phyloP scores from a whole-genome alignment of 2,888 invertebrate species.

The Sphaeridia pumilis region DNA sequence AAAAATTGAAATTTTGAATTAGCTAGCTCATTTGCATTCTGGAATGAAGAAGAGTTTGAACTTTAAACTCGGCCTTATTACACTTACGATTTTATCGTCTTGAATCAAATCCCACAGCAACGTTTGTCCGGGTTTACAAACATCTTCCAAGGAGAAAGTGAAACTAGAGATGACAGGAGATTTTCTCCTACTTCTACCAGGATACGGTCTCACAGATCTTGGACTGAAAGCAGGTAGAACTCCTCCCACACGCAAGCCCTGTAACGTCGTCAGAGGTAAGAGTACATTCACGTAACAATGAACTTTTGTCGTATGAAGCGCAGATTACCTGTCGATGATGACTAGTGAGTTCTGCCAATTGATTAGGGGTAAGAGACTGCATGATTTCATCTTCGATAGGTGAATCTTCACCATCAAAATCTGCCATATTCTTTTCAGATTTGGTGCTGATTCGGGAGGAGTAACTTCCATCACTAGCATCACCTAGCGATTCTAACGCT shows the following conservation, averaged over 20 bases:
- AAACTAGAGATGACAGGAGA: constrained; percentile 31
- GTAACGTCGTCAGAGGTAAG: neutral
- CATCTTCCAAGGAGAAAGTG: constrained; percentile 47
- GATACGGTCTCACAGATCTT: constrained; percentile 25
- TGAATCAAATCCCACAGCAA: constrained; percentile 87
- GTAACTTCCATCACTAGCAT: constrained; percentile 57
- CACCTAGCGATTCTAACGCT: too few species aligned
- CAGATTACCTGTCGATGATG: constrained; percentile 47
- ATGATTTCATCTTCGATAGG: constrained; percentile 65
- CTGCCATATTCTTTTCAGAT: constrained; percentile 87
- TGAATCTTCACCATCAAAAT: constrained; percentile 83
- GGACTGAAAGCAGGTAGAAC: constrained; percentile 28
- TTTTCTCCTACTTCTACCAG: constrained; percentile 30
- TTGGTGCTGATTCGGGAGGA: constrained; percentile 87
- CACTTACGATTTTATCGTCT: constrained; percentile 68
- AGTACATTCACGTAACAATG: neutral
- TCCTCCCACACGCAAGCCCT: constrained; percentile 19
- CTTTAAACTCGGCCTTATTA: neutral
- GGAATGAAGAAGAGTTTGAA: neutral
- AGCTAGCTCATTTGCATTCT: neutral
- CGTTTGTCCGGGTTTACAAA: constrained; percentile 83
- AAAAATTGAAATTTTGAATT: constrained; percentile 16
- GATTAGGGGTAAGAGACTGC: constrained; percentile 35
- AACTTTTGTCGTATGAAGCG: neutral
- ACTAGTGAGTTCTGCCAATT: constrained; percentile 51